Evolutionary conservation across 2,888 invertebrate species (phyloP).

Genomic region (Osmoderma eremita): DNA sequence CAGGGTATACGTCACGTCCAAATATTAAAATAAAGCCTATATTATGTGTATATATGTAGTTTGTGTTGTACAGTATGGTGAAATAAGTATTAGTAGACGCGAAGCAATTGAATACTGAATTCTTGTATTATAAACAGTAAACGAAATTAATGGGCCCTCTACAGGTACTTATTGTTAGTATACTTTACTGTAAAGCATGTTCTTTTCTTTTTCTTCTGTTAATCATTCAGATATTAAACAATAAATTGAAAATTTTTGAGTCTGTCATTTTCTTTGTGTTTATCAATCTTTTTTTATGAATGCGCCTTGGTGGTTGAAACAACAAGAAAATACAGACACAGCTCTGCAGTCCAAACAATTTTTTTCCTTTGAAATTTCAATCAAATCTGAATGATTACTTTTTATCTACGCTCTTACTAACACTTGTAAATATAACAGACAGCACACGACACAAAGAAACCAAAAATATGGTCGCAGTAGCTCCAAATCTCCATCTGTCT

Average conservation of each 20-base stretch:
- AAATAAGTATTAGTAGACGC: constrained; percentile 1
- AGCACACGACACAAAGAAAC: constrained; percentile 59
- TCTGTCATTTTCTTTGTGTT: neutral
- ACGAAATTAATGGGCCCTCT: constrained; percentile 5
- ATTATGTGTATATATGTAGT: no score
- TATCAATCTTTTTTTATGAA: neutral
- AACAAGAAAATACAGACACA: no score
- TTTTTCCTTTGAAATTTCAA: no score
- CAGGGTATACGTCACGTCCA: no score
- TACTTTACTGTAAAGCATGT: constrained; percentile 14
- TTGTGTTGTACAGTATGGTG: neutral
- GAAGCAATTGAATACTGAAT: neutral
- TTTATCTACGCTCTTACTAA: constrained; percentile 45
- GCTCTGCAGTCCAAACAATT: no score
- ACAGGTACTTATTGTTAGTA: constrained; percentile 10
- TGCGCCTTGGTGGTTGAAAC: neutral
- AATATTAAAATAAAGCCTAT: no score
- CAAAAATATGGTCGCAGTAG: constrained; percentile 64
- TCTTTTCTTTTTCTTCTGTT: constrained; percentile 20
- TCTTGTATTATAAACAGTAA: neutral
- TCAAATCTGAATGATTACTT: constrained; percentile 12
- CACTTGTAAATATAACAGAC: constrained; percentile 64
- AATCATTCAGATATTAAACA: constrained; percentile 19
- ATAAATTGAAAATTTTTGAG: neutral
- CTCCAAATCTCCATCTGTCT: constrained; percentile 72